Evolutionary conservation across 2,113 vertebrate species (phyloP).

Genomic region (Probosciger aterrimus): DNA sequence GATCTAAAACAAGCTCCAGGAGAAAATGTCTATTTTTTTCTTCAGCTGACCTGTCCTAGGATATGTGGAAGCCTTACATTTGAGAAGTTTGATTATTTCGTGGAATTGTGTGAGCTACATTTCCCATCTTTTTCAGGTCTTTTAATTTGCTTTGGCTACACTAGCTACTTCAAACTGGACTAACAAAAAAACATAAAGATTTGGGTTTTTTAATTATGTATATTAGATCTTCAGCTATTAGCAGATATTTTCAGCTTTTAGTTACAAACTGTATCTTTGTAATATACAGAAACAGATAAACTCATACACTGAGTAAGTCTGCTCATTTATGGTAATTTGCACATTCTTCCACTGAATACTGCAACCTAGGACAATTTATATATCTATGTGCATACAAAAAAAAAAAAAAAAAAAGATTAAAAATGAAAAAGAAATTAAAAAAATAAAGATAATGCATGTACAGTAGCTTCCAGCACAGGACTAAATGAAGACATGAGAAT

Average conservation of each 20-base stretch:
- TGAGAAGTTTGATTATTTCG: neutral
- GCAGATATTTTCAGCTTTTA: neutral
- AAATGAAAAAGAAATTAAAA: neutral
- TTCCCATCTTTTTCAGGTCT: neutral
- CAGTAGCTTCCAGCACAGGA: neutral
- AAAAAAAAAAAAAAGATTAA: neutral
- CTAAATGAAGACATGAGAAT: neutral
- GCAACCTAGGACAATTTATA: neutral
- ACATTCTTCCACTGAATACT: neutral
- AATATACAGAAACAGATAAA: neutral
- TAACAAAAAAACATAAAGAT: neutral
- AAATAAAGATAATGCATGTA: neutral
- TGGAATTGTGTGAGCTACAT: neutral
- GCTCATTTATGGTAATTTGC: neutral
- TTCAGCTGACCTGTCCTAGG: neutral
- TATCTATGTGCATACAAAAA: neutral
- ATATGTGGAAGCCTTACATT: neutral
- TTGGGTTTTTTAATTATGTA: neutral
- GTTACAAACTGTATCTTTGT: neutral
- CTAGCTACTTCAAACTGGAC: neutral
- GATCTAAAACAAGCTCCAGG: neutral
- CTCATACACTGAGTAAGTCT: fast-evolving
- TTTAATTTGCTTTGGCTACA: neutral
- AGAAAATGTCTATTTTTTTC: neutral
- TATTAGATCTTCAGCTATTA: neutral